Base-by-base conservation (phyloP, 92 coral and sea anemone genomes). In the Actinernus sp. region DNA sequence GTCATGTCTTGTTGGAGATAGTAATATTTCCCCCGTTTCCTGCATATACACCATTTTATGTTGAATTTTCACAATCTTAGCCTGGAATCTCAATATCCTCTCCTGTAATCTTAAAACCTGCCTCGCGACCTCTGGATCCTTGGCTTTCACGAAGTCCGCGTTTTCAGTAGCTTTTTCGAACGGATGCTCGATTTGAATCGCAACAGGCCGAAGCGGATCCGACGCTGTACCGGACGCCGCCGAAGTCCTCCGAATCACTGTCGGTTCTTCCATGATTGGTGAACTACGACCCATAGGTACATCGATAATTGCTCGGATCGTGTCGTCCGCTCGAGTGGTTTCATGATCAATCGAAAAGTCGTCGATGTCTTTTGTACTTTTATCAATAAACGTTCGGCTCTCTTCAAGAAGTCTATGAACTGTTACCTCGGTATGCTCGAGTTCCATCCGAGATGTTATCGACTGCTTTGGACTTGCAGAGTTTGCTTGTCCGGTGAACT, bases 41-140 rank as follows among this genome's bases (percentile, higher is more conserved):
- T 94, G 97, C 31, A 94, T 82, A 16, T 83, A 78, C 53, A 94
- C 63, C 71, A 94, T 87, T 38, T 86, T 83, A 43, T 95, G 97
- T 63, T 95, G 99, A 8, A 89, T 95, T 68, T 84, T 91, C 12
- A 95, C 99, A 20, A 95, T 86, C 60, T 91, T 95, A 0, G 99
- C 99, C 57, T 95, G 99, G 65, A 95, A 95, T 61, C 97, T 80
- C 23, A 95, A 80, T 22, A 95, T 95, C 67, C 97, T 87, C 61
- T 91, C 97, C 58, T 95, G 99, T 17, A 95, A 73, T 81, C 99
- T 73, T 19, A 95, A 85, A 58, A 95, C 90, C 48, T 95, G 95
- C 40, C 69, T 71, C 1, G 91, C 68, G 3, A 75, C 86, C 17
- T 76, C 87, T 25, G 97, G 96, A 14, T 81, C 65, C 37, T 58